phyloP scores from a whole-genome alignment of 2,797 vertebrate genomes.

The Gadopsis marmoratus region DNA sequence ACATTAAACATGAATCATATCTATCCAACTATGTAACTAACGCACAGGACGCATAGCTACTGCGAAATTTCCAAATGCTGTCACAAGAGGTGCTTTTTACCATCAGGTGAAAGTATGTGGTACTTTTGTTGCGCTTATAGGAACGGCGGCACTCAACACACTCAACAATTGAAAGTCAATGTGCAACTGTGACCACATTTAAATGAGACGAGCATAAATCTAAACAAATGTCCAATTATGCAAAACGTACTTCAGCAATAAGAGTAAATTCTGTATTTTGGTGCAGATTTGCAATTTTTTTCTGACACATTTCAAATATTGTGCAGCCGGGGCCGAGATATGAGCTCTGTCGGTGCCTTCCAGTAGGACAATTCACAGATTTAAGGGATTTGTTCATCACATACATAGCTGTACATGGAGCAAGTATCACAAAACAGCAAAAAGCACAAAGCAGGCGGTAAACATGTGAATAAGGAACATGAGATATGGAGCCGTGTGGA shows the following conservation, averaged over 20 bases:
- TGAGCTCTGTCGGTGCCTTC: background rate
- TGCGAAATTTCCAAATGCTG: too few relatives aligned
- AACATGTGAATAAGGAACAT: background rate
- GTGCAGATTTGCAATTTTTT: background rate
- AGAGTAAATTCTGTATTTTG: background rate
- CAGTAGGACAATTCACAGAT: background rate
- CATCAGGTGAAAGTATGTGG: too few relatives aligned
- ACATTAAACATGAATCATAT: too few relatives aligned
- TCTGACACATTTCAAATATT: background rate
- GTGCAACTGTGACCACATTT: background rate
- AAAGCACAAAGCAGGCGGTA: background rate
- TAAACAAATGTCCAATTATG: background rate
- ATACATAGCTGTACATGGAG: background rate
- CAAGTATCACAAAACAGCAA: too few relatives aligned
- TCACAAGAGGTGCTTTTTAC: too few relatives aligned
- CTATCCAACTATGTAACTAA: too few relatives aligned
- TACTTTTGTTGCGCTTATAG: too few relatives aligned
- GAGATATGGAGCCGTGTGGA: background rate
- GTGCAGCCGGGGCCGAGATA: background rate
- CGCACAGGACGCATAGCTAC: too few relatives aligned
- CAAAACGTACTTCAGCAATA: too few relatives aligned
- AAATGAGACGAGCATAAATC: background rate
- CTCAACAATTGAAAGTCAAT: background rate
- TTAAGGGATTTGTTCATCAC: conserved; percentile 1
- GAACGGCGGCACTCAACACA: too few relatives aligned